A percentile compares a stretch with the other conserved stretches of the same genome.
Conservation (phyloP, 1,140 invertebrate species). For the Cherax destructor region DNA sequence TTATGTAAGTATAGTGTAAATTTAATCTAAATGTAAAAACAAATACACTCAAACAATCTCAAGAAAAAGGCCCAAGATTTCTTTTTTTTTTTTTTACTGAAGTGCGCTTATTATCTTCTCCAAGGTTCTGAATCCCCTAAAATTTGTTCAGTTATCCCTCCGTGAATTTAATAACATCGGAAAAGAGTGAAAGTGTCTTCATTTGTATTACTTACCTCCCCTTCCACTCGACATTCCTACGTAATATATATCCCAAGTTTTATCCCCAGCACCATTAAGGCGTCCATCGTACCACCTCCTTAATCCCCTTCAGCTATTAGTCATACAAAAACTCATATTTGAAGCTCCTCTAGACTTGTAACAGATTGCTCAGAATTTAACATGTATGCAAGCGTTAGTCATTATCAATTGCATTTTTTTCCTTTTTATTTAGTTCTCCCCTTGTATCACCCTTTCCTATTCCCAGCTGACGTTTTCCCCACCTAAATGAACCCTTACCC, state of each 20-base stretch:
- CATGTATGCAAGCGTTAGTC: background rate
- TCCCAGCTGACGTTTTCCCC: slow-evolving; percentile 11
- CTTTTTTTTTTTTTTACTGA: no score
- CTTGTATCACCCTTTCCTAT: slow-evolving; percentile 11
- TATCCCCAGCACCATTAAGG: background rate
- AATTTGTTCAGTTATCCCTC: no score
- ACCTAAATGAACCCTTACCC: slow-evolving; percentile 50
- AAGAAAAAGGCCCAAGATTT: no score
- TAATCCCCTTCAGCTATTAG: background rate
- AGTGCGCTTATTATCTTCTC: no score
- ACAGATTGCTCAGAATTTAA: background rate
- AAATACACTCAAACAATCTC: no score
- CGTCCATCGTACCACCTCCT: background rate
- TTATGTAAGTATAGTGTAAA: no score
- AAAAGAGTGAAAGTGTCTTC: background rate
- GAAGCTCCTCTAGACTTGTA: background rate
- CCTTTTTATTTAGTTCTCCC: background rate
- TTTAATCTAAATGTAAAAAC: no score
- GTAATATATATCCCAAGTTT: background rate
- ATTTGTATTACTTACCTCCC: background rate
- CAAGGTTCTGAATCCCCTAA: no score
- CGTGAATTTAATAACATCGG: background rate
- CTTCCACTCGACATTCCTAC: background rate
- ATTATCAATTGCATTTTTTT: background rate
- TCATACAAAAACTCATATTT: background rate